Evolutionary conservation across 1,140 invertebrate species (phyloP), one percentile per base, ranked within the genome.

Genomic region (Polypedilum vanderplanki): DNA sequence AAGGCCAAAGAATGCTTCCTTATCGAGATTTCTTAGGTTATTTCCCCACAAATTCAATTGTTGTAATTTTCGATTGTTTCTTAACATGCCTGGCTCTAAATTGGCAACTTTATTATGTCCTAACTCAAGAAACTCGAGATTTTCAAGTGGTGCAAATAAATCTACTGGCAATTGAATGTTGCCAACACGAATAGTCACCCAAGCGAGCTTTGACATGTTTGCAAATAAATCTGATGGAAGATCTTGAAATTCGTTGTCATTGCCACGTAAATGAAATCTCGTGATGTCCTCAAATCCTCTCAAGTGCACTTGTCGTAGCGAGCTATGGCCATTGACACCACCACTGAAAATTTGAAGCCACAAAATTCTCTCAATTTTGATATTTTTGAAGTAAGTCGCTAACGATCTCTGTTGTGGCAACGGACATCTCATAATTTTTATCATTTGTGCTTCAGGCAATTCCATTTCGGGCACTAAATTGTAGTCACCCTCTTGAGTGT

Each of bases 1-100:
- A 7, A 88, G 83, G 18, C 86, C 86, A 40, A 85, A 83, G 76
- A 91, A 90, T 73, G 86, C 83, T 64, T 86, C 84, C 73, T 85
- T 81, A 0, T 85, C 84, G 7, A 90, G 82, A 79, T 86, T 85
- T 12, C 82, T 84, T 73, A 90, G 80, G 75, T 85, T 84, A 77
- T 89, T 90, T 77, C 85, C 84, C 88, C 88, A 89, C 40, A 90
- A 78, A 76, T 88, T 89, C 41, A 90, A 79, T 40, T 85, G 84
- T 75, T 81, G 81, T 46, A 91, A 78, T 75, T 85, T 85, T 22
- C 82, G 82, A 77, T 89, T 83, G 79, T 88, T 85, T 64, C 83
- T 81, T 77, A 91, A 90, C 57, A 88, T 81, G 12, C 85, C 86
- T 3, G 82, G 82, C 15, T 87, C 85, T 76, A 90, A 80, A 77